Evolutionary conservation across 2,888 invertebrate genomes (phyloP), one percentile per base, ranked within the genome.

Genomic region (Sinelater perroti): DNA sequence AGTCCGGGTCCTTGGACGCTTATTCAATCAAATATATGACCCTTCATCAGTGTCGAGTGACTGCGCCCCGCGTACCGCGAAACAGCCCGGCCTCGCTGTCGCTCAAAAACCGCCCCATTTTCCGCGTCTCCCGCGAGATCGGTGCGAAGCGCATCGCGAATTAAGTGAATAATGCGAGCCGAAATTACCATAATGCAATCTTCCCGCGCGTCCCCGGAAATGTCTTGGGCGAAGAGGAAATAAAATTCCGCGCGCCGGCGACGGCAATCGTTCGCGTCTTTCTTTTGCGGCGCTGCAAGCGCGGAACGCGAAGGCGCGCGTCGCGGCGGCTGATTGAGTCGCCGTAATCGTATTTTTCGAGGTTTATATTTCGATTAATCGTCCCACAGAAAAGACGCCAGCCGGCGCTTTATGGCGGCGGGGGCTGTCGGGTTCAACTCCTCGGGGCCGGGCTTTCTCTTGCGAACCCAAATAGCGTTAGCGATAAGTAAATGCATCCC

Each of bases 131-230:
- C n/a, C n/a, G n/a, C n/a, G n/a, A n/a, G n/a, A n/a, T n/a, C n/a
- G n/a, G n/a, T n/a, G n/a, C n/a, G n/a, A n/a, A n/a, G n/a, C n/a
- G n/a, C n/a, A n/a, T n/a, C n/a, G n/a, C 10, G 5, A 36, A 36
- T 36, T 36, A 36, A 36, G 36, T 42, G 26, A 42, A 42, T 26
- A 42, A 21, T 42, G 42, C 14, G 26, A 11, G 26, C 10, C 14
- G 26, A 42, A 21, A 42, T 42, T 42, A 42, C 10, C 42, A 42
- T 42, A 42, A 42, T 42, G 26, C 21, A 42, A 42, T 42, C 26
- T 42, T 42, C 42, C 16, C 13, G 5, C 11, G 21, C 26, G 26
- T 24, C 5, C 42, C 24, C 42, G 42, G 42, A 42, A 42, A 42
- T 16, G 13, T 21, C 24, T 21, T 26, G 42, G 14, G 26, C 13